Conservation (phyloP, 2,888 invertebrate species). For the Dichetophora obliterata region DNA sequence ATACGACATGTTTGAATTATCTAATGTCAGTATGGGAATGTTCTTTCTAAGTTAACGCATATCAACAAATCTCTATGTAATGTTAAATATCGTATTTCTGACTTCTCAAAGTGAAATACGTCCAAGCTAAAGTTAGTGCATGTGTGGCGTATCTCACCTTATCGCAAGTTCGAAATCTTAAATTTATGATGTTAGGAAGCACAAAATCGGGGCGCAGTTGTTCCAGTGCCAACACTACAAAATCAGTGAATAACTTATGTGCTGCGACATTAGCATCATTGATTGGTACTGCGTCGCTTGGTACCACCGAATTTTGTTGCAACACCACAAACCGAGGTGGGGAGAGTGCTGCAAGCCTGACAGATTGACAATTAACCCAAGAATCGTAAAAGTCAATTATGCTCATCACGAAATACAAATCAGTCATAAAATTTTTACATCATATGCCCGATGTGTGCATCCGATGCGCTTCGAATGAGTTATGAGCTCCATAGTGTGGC, state of each 20-base stretch:
- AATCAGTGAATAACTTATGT: not conserved
- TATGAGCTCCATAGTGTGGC: conserved; percentile 28
- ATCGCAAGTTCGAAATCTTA: too few relatives aligned
- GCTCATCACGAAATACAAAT: conserved; percentile 54
- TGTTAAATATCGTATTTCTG: too few relatives aligned
- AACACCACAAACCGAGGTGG: not conserved
- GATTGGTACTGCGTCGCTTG: not conserved
- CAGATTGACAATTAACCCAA: conserved; percentile 53
- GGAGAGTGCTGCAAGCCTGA: conserved; percentile 25
- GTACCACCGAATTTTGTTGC: not conserved
- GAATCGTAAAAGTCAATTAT: conserved; percentile 55
- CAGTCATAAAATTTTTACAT: conserved; percentile 50
- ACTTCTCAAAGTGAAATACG: too few relatives aligned
- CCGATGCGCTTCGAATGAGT: conserved; percentile 28
- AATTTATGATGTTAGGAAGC: too few relatives aligned
- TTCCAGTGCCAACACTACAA: not conserved
- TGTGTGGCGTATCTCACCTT: too few relatives aligned
- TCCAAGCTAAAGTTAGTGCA: too few relatives aligned
- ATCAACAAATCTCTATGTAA: too few relatives aligned
- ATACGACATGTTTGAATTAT: too few relatives aligned
- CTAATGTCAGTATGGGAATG: too few relatives aligned
- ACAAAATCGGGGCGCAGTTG: not conserved
- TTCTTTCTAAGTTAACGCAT: too few relatives aligned
- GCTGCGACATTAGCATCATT: not conserved
- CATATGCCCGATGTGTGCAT: conserved; percentile 8